A percentile compares a stretch with the other conserved stretches of the same genome.
These are phyloP conservation scores for Microplitis demolitor DNA, from an alignment of 1,140 invertebrate species.

Conservation along the genomic window DNA sequence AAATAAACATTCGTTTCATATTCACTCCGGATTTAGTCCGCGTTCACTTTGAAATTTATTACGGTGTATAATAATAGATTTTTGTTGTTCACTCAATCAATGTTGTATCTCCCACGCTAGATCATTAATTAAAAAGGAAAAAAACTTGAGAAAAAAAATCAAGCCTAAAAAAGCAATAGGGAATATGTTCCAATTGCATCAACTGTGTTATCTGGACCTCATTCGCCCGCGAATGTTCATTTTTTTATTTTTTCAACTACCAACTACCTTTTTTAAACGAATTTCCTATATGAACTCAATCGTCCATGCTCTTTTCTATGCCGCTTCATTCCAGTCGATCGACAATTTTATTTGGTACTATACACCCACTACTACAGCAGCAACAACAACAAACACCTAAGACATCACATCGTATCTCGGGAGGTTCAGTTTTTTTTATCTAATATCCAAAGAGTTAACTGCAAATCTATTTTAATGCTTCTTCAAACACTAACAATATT, in stretches of 20 bases:
- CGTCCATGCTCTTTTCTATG: neutral
- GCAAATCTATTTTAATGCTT: too few species aligned
- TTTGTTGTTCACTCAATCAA: too few species aligned
- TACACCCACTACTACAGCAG: too few species aligned
- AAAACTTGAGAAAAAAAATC: neutral
- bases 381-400: neutral
- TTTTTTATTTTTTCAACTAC: neutral
- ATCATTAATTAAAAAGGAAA: neutral
- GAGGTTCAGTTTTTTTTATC: too few species aligned
- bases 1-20: too few species aligned
- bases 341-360: neutral
- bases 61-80: too few species aligned
- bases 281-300: slow-evolving; percentile 4
- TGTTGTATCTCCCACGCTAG: too few species aligned
- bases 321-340: neutral
- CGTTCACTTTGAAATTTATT: too few species aligned
- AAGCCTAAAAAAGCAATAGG: neutral
- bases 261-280: neutral
- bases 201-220: neutral
- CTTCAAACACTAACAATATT: too few species aligned
- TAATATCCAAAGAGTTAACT: too few species aligned
- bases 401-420: too few species aligned
- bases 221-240: neutral
- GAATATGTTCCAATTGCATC: neutral
- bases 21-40: too few species aligned